Base-by-base conservation (phyloP, 2,797 vertebrate genomes). In the Lycodopsis pacificus region DNA sequence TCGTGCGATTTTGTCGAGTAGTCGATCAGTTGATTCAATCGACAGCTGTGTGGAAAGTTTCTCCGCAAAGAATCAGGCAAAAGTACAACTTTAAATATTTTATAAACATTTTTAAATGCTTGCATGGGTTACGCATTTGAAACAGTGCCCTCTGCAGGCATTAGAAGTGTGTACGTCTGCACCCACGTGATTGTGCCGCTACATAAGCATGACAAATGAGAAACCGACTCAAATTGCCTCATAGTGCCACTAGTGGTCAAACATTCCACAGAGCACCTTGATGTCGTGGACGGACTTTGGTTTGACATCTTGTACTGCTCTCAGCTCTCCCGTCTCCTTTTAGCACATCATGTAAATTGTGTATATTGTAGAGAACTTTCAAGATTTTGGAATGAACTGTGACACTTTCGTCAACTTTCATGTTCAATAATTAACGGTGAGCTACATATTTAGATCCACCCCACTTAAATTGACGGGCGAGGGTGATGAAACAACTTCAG, bases 401-500 rank as follows among this genome's bases (percentile, higher is more conserved):
- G 27, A 36, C n/a, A 73, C 59, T 56, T 53, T 74, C 48, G 48
- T 56, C 9, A 44, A 4, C 46, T 62, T 68, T 65, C 19, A 77
- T 65, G 11, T 65, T 48, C 30, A 54, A 30, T 68, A 34, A 22
- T 73, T 38, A 57, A 76, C 15, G 7, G 25, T 34, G 51, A n/a
- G 70, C 61, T 38, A 7, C 56, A 22, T 32, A 36, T 11, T 82
- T 49, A 34, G 42, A 49, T 68, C 44, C 40, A 14, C 48, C 25
- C 5, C 38, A 69, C 42, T 66, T 61, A 53, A 64, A 73, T 38
- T 51, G 71, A 74, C 1, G 9, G 22, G 51, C n/a, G 17, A 67
- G 64, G 73, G 22, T 84, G 84, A 89, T 86, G 88, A 86, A 88
- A 90, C 48, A 32, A 59, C 66, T 80, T 77, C 51, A 79, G 65